Evolutionary conservation across 2,888 invertebrate genomes (phyloP).

Genomic region (Resseliella maxima): DNA sequence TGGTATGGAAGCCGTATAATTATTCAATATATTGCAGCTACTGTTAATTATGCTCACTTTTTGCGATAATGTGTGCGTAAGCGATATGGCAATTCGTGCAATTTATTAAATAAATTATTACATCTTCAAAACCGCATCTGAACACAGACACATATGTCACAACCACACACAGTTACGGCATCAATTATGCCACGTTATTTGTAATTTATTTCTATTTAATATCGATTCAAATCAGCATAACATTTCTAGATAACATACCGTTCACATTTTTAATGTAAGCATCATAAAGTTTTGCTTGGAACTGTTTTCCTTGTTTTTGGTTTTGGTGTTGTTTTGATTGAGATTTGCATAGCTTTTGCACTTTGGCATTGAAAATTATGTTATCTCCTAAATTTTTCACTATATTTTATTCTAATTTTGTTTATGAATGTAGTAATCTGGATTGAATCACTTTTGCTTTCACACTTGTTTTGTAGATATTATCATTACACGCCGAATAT

Average conservation of each 20-base stretch:
- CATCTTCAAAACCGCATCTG: constrained; percentile 53
- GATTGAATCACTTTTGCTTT: background rate
- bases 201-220: constrained; percentile 2
- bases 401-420: background rate
- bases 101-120: constrained; percentile 54
- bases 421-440: background rate
- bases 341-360: background rate
- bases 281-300: background rate
- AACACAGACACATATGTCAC: constrained; percentile 24
- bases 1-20: background rate
- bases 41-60: constrained; percentile 37
- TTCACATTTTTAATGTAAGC: background rate
- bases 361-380: background rate
- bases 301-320: background rate
- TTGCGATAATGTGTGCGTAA: constrained; percentile 43
- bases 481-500: background rate
- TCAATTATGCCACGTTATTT: background rate
- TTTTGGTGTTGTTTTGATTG: background rate
- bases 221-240: constrained; percentile 15
- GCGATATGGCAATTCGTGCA: constrained; percentile 17
- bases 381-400: background rate
- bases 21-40: background rate
- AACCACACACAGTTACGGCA: constrained; percentile 43
- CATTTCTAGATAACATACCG: background rate
- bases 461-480: background rate